Percentiles rank a stretch among this genome's conserved stretches.
phyloP scores from a whole-genome alignment of 1,140 invertebrate genomes.

The Cotesia chilonis region DNA sequence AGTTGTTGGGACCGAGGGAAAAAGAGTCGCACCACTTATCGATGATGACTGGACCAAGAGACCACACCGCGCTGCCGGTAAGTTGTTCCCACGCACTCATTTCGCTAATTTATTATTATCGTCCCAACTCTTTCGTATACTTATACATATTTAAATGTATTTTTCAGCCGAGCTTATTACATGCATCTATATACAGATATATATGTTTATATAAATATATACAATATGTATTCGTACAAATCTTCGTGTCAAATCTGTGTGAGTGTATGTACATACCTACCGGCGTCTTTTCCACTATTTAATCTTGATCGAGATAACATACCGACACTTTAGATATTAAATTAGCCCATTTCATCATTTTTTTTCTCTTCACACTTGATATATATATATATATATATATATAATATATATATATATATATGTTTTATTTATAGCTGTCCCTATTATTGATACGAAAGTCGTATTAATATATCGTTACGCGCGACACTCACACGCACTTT shows the following conservation, averaged over 20 bases:
- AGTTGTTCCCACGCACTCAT: conserved; percentile 36
- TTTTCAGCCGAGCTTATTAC: not conserved
- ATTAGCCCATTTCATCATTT: conserved; percentile 22
- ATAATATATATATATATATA: too few relatives aligned
- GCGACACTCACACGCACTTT: not conserved
- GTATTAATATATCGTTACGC: conserved; percentile 35
- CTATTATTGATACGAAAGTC: conserved; percentile 38
- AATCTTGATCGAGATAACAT: conserved; percentile 13
- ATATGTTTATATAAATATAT: too few relatives aligned
- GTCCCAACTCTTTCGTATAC: conserved; percentile 4
- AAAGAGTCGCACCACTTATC: conserved; percentile 57
- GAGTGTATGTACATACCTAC: too few relatives aligned
- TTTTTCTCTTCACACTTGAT: conserved; percentile 9
- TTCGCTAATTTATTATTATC: conserved; percentile 14
- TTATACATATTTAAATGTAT: not conserved
- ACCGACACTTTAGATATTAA: not conserved
- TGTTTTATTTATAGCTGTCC: conserved; percentile 35
- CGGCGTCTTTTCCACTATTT: conserved; percentile 1
- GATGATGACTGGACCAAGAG: conserved; percentile 60
- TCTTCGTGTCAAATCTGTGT: too few relatives aligned
- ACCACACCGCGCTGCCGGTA: conserved; percentile 58
- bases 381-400: not conserved
- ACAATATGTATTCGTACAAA: too few relatives aligned
- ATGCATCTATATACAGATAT: too few relatives aligned
- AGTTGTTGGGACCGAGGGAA: conserved; percentile 41